A percentile compares a stretch with the other conserved stretches of the same genome.
phyloP scores from a whole-genome alignment of 2,113 vertebrate species.

The Dermatemys mawii region DNA sequence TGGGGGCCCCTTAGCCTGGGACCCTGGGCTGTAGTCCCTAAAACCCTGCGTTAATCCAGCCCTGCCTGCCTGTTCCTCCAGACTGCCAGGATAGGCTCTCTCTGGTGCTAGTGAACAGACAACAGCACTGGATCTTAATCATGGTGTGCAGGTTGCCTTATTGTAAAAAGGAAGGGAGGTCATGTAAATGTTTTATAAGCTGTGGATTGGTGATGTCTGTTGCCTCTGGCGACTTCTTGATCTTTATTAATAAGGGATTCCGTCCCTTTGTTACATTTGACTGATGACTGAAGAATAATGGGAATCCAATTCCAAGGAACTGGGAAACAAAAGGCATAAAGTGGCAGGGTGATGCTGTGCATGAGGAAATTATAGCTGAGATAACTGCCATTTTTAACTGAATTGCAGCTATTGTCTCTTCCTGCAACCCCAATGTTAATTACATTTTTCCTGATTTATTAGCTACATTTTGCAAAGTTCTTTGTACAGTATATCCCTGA shows the following conservation, averaged over 20 bases:
- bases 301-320: conserved; percentile 10
- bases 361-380: conserved; percentile 36
- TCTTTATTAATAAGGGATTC: conserved; percentile 25
- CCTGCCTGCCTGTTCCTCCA: neutral
- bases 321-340: conserved; percentile 45
- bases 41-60: too few species aligned
- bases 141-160: neutral
- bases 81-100: neutral
- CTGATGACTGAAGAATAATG: conserved; percentile 55
- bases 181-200: conserved; percentile 53
- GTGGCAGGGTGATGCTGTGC: neutral
- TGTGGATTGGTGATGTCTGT: neutral
- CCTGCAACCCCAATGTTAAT: conserved; percentile 26
- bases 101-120: neutral
- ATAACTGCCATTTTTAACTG: conserved; percentile 31
- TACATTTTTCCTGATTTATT: conserved; percentile 36
- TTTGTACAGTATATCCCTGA: neutral
- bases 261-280: neutral
- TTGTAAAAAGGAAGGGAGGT: neutral
- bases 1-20: too few species aligned
- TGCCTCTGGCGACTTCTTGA: conserved; percentile 20
- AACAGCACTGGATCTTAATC: neutral
- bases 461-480: neutral
- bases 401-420: neutral
- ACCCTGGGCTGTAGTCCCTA: too few species aligned